Evolutionary conservation across 1,140 invertebrate genomes (phyloP).

Genomic region (Apis florea): DNA sequence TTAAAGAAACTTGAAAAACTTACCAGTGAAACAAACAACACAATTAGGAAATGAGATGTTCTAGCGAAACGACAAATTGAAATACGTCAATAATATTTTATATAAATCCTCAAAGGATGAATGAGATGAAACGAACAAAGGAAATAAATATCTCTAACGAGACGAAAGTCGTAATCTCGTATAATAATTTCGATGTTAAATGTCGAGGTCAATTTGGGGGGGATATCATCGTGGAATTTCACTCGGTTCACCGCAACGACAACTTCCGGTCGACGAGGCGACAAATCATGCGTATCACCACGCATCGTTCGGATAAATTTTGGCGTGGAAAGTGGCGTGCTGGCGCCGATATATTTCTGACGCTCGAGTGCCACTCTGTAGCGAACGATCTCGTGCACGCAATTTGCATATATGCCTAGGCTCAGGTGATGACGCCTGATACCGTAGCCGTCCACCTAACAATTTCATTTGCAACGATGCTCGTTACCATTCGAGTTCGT

Average conservation of each 20-base stretch:
- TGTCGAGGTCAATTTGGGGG: neutral
- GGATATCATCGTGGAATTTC: constrained; percentile 15
- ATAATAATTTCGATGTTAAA: neutral
- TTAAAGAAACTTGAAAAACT: too few species aligned
- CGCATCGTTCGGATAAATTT: constrained; percentile 31
- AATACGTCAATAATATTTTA: too few species aligned
- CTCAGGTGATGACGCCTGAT: neutral
- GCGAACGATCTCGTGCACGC: constrained; percentile 6
- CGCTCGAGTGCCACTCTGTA: neutral
- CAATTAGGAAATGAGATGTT: too few species aligned
- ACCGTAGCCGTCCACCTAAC: neutral
- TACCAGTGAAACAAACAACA: too few species aligned
- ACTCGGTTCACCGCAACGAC: constrained; percentile 5
- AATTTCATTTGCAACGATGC: constrained; percentile 13
- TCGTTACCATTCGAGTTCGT: neutral
- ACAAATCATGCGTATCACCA: constrained; percentile 18
- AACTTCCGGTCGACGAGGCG: constrained; percentile 27
- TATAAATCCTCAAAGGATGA: neutral
- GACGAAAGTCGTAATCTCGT: neutral
- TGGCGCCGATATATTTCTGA: constrained; percentile 21
- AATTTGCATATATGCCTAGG: constrained; percentile 4
- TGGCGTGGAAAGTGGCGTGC: constrained; percentile 8
- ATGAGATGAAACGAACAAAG: neutral
- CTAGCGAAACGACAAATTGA: too few species aligned
- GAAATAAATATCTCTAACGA: neutral